A percentile compares a stretch with the other conserved stretches of the same genome.
Conservation (phyloP, 2,113 vertebrate species). For the Turnix velox region DNA sequence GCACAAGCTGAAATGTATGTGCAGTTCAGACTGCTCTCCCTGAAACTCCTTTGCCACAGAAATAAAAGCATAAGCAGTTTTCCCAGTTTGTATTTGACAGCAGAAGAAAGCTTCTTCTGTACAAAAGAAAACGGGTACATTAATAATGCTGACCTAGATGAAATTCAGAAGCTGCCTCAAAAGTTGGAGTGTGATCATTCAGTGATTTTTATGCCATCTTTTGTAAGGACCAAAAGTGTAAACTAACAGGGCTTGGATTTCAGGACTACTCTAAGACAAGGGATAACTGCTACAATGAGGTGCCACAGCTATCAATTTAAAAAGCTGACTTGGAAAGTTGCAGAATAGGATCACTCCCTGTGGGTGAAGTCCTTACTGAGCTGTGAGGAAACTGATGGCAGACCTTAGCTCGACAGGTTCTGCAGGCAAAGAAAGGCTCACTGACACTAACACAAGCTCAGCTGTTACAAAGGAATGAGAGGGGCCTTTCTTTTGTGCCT, state of each 20-base stretch:
- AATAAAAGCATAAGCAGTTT: background rate
- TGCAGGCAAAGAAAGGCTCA: background rate
- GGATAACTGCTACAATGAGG: background rate
- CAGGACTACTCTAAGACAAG: background rate
- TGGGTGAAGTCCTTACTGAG: background rate
- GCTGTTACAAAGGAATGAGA: background rate
- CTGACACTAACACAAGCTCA: background rate
- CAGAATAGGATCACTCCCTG: background rate
- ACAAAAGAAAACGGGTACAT: background rate
- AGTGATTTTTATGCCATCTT: background rate
- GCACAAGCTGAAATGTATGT: background rate
- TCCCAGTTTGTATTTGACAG: background rate
- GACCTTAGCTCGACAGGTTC: background rate
- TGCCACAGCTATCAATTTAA: background rate
- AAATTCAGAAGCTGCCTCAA: background rate
- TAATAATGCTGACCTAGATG: background rate
- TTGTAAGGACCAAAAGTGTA: background rate
- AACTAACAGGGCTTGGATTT: background rate
- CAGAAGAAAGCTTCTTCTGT: background rate
- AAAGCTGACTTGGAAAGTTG: background rate
- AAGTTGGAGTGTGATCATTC: no score
- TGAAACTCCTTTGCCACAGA: background rate
- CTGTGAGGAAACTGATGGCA: background rate
- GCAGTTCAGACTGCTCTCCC: background rate
- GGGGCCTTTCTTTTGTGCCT: background rate